Conservation (phyloP, 2,888 invertebrate species). For the Diabrotica balteata region DNA sequence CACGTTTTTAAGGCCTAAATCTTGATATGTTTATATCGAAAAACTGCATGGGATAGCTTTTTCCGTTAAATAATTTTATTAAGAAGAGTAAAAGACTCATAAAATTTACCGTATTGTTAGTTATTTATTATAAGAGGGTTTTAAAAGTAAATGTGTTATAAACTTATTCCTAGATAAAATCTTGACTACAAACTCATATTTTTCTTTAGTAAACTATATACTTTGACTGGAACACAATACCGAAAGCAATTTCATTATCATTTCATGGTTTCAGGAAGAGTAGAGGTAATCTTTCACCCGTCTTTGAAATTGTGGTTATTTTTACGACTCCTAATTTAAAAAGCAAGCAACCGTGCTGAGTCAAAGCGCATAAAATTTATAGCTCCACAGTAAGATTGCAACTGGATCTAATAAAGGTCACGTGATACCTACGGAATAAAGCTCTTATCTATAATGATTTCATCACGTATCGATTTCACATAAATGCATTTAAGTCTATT, state of each 20-base stretch:
- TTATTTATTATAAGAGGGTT: no score
- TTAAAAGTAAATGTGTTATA: no score
- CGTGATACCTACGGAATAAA: conserved; percentile 37
- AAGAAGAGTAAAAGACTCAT: no score
- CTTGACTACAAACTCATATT: no score
- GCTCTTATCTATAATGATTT: conserved; percentile 44
- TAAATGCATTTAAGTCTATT: conserved; percentile 36
- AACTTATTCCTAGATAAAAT: no score
- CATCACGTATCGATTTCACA: conserved; percentile 44
- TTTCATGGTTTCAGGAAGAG: conserved; percentile 28
- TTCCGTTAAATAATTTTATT: no score
- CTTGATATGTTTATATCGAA: no score
- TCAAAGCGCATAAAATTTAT: conserved; percentile 48
- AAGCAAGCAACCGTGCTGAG: conserved; percentile 46
- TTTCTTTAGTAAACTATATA: neutral
- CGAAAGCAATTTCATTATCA: conserved; percentile 32
- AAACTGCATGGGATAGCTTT: no score
- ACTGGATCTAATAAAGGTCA: conserved; percentile 47
- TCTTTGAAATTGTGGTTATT: conserved; percentile 44
- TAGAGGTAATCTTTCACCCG: conserved; percentile 37
- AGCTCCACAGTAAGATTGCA: conserved; percentile 43
- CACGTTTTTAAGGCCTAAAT: no score
- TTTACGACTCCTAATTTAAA: conserved; percentile 47
- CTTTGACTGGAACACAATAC: conserved; percentile 21
- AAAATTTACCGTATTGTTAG: no score